A percentile compares a stretch with the other conserved stretches of the same genome.
These are phyloP conservation scores for Thecophora atra DNA, from an alignment of 2,888 invertebrate genomes.

Conservation along the genomic window DNA sequence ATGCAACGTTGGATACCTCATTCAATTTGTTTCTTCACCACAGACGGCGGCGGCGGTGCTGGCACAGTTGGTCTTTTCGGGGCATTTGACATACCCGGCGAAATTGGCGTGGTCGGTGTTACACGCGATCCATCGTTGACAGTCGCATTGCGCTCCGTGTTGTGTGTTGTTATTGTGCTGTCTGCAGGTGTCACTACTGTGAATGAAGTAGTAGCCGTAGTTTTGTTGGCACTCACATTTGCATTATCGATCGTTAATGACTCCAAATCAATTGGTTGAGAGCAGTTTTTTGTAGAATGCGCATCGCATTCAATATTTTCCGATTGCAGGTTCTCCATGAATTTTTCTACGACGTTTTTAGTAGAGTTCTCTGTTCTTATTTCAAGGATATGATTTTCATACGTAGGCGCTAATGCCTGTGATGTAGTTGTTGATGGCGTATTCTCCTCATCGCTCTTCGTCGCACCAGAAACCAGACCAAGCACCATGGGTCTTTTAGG, in stretches of 20 bases:
- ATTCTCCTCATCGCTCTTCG: slow-evolving; percentile 57
- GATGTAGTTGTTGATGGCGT: slow-evolving; percentile 45
- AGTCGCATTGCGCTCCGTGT: not conserved
- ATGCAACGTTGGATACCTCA: slow-evolving; percentile 43
- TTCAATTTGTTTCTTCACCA: slow-evolving; percentile 54
- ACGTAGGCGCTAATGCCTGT: slow-evolving; percentile 45
- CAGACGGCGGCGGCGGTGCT: slow-evolving; percentile 59
- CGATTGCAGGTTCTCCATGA: slow-evolving; percentile 52
- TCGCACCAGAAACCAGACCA: slow-evolving; percentile 41
- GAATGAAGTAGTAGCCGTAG: slow-evolving; percentile 9
- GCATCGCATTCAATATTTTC: slow-evolving; percentile 52
- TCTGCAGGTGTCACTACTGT: slow-evolving; percentile 3
- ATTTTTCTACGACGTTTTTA: slow-evolving; percentile 51
- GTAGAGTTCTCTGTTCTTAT: slow-evolving; percentile 12
- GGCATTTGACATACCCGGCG: slow-evolving; percentile 57
- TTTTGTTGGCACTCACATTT: slow-evolving; percentile 34
- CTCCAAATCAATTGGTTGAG: slow-evolving; percentile 35
- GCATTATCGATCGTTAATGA: slow-evolving; percentile 24
- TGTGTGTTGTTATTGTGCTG: slow-evolving; percentile 15
- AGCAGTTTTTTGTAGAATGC: slow-evolving; percentile 44
- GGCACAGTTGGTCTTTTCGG: slow-evolving; percentile 62
- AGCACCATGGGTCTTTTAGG: slow-evolving; percentile 75
- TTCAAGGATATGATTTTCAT: slow-evolving; percentile 47
- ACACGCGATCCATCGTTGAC: slow-evolving; percentile 27
- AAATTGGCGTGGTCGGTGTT: slow-evolving; percentile 58